Base-by-base conservation (phyloP, 2,888 invertebrate genomes). In the Brassicogethes aeneus region DNA sequence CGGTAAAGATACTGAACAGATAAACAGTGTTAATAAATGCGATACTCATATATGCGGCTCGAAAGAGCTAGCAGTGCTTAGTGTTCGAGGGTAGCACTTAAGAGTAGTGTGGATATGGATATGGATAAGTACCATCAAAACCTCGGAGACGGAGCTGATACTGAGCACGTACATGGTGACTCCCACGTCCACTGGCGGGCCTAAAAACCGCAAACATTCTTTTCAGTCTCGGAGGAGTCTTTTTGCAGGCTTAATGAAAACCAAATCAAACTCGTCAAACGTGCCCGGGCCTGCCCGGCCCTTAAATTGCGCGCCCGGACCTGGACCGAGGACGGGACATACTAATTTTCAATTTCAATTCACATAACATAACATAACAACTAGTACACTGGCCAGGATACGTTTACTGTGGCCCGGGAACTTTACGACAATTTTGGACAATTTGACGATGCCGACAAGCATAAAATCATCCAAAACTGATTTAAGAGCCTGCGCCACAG, bases 121-220 rank as follows among this genome's bases (percentile, higher is more conserved):
- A 23, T 23, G 32, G 32, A 32, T 57, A 58, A 50, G 61, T 86
- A 92, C 92, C 92, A 93, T 93, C 79, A 90, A 82, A 73, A 92
- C 93, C 83, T 94, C 94, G 75, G 92, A 92, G 76, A 94, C 89
- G 74, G 92, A 91, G 80, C 91, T 90, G 82, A 94, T 94, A 79
- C 90, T 90, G 76, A 92, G 87, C 76, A 94, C 92, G 80, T 91
- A 91, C 86, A 94, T 91, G 76, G 93, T 92, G 76, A 93, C 91
- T 73, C 91, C 91, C 73, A 94, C 92, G 75, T 90, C 91, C 76
- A 94, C 93, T 69, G 94, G 91, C 73, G 87, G 86, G 83, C 89
- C 92, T 92, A 85, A 71, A n/a, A 82, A 55, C 46, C 57, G 59
- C 59, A 60, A 62, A 48, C 44, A 49, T 46, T 47, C 48, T 48